Base-by-base conservation (phyloP, 2,797 vertebrate genomes). In the Ambastaia sidthimunki region DNA sequence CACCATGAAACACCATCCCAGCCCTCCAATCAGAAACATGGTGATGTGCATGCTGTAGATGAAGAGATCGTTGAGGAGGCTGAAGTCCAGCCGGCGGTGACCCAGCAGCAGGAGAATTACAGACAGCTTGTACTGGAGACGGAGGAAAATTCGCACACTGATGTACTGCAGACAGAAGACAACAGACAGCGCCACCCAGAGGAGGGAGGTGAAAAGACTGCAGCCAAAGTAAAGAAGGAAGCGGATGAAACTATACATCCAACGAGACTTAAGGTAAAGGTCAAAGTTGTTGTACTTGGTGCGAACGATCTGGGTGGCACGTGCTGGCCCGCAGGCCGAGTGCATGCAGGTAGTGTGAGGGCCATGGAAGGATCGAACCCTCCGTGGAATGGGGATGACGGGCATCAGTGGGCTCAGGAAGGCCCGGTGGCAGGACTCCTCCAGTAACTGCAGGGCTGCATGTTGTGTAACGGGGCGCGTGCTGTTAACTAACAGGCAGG, bases 1-100 rank as follows among this genome's bases (percentile, higher is more conserved):
- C 48, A 99, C 97, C 98, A 99, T 97, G 90, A 99, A 98, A 90
- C 98, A 99, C 97, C 97, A 99, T 62, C 98, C 97, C 28, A 99
- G 93, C 6, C 98, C 98, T 12, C 97, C 98, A 44, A 98, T 96
- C 83, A 99, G 94, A 88, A 98, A 97, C 97, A 98, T 96, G 85
- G 97, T 99, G 80, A 99, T 96, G 71, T 98, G 97, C 88, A 98
- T 97, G 83, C 95, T 96, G 68, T 97, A 96, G 90, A 99, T 95
- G 91, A 97, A 95, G 88, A 99, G 94, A 90, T 98, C 96, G 77
- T 98, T 98, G 16, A 98, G 81, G 76, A 95, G 91, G 80, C 95
- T 95, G 82, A 99, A 98, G 91, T 99, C 98, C 83, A 99, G 91
- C 0, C 96, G 93, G 84, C 94, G 93, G 88, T 97, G 94, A 9